phyloP scores from a whole-genome alignment of 2,888 invertebrate genomes.

The Andrena bucephala region DNA sequence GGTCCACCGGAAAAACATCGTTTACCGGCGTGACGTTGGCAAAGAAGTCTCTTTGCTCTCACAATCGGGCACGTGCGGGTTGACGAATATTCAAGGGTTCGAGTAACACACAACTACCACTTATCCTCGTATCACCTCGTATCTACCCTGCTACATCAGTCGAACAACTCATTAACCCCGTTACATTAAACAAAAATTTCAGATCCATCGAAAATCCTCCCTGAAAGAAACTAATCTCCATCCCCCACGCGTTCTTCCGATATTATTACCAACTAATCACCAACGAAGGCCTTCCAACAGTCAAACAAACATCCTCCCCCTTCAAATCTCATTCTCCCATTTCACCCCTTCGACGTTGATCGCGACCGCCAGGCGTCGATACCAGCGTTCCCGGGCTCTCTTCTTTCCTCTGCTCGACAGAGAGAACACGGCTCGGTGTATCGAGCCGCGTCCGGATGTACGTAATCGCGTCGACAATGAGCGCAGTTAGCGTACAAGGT shows the following conservation, averaged over 20 bases:
- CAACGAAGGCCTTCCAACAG: not conserved
- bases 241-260: too few species aligned
- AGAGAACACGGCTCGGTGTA: not conserved
- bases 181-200: too few species aligned
- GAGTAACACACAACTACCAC: not conserved
- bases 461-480: constrained; percentile 59
- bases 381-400: not conserved
- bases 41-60: constrained; percentile 30
- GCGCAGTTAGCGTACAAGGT: constrained; percentile 60
- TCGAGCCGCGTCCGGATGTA: constrained; percentile 17
- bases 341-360: not conserved
- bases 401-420: not conserved
- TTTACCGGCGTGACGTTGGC: constrained; percentile 70
- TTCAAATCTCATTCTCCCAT: not conserved
- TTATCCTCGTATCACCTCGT: not conserved
- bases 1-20: constrained; percentile 65
- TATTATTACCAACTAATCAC: not conserved
- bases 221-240: too few species aligned
- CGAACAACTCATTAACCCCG: not conserved
- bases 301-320: not conserved
- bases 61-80: constrained; percentile 47
- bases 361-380: constrained; percentile 18
- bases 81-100: not conserved
- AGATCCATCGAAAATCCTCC: too few species aligned
- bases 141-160: not conserved